Evolutionary conservation across 1,140 invertebrate genomes (phyloP), one percentile per base, ranked within the genome.

Genomic region (Drosophila quadrilineata): DNA sequence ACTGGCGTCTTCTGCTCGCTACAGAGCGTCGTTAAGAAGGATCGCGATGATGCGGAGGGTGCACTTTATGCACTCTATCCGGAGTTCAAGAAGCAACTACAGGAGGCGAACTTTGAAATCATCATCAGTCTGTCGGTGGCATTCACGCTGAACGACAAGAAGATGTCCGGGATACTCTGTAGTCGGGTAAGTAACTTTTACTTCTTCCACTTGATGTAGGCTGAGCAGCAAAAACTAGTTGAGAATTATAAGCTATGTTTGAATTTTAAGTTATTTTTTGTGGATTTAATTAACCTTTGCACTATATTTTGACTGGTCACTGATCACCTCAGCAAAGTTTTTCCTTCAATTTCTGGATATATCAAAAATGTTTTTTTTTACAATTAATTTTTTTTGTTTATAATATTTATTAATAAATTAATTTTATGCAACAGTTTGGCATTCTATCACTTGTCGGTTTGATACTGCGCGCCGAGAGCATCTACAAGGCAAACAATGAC

Each of bases 81-180:
- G 0, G 91, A 92, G 69, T 92, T 92, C 65, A 89, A 90, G 64
- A 90, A 90, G 48, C 92, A 92, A 88, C 84, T 91, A 21, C 82
- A 82, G 53, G 43, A 75, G 9, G 87, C 88, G 16, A 75, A 84
- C 57, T 88, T 90, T 31, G 74, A 86, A 24, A 76, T 67, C 45
- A 63, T 88, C 45, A 71, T 89, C 2, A 77, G 58, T 46, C 71
- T 90, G 66, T 75, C 79, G 10, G 63, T 74, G 19, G 58, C 68
- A 4, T 76, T 90, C 36, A 70, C 71, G 14, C 40, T 77, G 12
- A 89, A 71, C 31, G 89, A 90, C 43, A 89, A 86, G 43, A 88
- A 89, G 49, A 65, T 80, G 36, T 71, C 80, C n/a, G 79, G 71
- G n/a, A 72, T 90, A 3, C 88, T 89, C 49, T 84, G 77, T 41